Evolutionary conservation across 1,140 invertebrate species (phyloP).

Genomic region (Coptotermes formosanus): DNA sequence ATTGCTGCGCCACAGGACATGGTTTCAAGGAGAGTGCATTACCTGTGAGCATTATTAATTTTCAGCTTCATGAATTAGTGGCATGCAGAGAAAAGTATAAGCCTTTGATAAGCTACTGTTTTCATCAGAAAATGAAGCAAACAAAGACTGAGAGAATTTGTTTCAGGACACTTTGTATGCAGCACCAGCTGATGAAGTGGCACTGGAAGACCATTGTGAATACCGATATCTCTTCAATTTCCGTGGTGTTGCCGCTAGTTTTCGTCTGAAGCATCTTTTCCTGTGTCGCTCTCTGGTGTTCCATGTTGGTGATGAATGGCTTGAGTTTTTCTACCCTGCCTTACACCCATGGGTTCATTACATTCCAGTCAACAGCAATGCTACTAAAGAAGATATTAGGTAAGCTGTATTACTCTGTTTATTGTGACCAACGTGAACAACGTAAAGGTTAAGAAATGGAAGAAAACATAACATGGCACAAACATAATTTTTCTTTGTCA

Average conservation of each 20-base stretch:
- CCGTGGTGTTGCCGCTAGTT: constrained; percentile 93
- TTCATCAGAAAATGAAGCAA: background rate
- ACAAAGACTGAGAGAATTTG: constrained; percentile 38
- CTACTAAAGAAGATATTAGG: constrained; percentile 65
- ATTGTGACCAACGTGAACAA: background rate
- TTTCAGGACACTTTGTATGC: constrained; percentile 75
- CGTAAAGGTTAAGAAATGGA: constrained; percentile 19
- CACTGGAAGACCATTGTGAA: constrained; percentile 88
- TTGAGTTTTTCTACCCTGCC: constrained; percentile 91
- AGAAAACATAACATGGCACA: background rate
- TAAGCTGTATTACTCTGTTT: constrained; percentile 37
- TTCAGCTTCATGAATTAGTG: no score
- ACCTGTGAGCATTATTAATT: no score
- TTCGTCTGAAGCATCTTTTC: constrained; percentile 95
- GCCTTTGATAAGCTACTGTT: background rate
- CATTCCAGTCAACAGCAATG: constrained; percentile 77
- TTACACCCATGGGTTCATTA: constrained; percentile 97
- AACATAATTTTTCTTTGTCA: no score
- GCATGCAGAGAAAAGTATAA: no score
- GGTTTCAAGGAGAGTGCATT: no score
- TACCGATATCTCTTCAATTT: constrained; percentile 97
- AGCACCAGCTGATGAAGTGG: constrained; percentile 80
- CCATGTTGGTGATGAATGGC: constrained; percentile 93
- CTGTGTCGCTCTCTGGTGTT: constrained; percentile 93
- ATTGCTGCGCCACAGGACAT: no score